These are phyloP conservation scores for Atractosteus spatula DNA, from an alignment of 2,113 vertebrate species.

Conservation along the genomic window DNA sequence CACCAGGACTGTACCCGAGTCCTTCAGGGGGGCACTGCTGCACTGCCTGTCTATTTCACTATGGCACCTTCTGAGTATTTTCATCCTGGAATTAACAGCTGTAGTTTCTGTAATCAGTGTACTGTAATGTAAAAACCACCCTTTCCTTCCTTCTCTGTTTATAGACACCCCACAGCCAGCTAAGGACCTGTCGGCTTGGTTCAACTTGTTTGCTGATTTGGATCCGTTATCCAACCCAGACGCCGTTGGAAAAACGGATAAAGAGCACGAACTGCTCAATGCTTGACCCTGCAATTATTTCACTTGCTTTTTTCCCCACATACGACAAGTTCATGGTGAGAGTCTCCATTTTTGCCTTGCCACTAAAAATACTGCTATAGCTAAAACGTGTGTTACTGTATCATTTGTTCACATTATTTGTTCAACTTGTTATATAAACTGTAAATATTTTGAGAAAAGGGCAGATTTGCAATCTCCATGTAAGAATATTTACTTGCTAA, in stretches of 20 bases:
- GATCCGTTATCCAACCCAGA: slow-evolving; percentile 95
- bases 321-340: not conserved
- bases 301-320: not conserved
- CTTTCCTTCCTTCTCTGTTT: slow-evolving; percentile 11
- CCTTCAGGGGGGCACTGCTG: too few relatives aligned
- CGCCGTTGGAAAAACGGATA: slow-evolving; percentile 81
- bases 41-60: too few relatives aligned
- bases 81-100: too few relatives aligned
- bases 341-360: not conserved
- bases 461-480: too few relatives aligned
- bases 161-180: slow-evolving; percentile 68
- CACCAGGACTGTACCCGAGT: too few relatives aligned
- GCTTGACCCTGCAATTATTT: slow-evolving; percentile 62
- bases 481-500: too few relatives aligned
- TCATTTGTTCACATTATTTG: too few relatives aligned
- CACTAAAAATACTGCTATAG: not conserved
- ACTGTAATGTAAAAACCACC: too few relatives aligned
- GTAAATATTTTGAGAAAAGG: too few relatives aligned
- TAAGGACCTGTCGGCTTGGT: slow-evolving; percentile 88
- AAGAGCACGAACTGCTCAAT: slow-evolving; percentile 87
- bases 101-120: too few relatives aligned
- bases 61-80: too few relatives aligned
- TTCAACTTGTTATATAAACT: too few relatives aligned
- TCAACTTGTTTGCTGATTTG: slow-evolving; percentile 92
- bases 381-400: not conserved